A percentile compares a stretch with the other conserved stretches of the same genome.
Evolutionary conservation across 1,140 invertebrate species (phyloP).

Genomic region (Tenebrio molitor): DNA sequence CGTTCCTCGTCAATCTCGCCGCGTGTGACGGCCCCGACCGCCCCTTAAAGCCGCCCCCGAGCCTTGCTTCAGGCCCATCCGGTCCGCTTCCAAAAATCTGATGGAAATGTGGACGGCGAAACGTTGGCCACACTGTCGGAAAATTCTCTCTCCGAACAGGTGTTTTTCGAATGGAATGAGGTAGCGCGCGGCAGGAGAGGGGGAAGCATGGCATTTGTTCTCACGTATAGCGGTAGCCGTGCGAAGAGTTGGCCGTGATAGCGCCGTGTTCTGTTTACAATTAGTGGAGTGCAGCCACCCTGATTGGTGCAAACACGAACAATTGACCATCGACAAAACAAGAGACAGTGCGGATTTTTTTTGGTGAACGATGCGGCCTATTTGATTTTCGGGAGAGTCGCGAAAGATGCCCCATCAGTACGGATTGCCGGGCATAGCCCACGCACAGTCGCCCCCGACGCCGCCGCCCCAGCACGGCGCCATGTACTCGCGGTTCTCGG

Average conservation of each 20-base stretch:
- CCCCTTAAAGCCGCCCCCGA: constrained; percentile 15
- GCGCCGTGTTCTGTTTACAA: constrained; percentile 35
- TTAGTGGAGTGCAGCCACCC: constrained; percentile 1
- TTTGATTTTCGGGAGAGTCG: background rate
- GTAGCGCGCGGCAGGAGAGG: constrained; percentile 56
- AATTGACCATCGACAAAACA: constrained; percentile 10
- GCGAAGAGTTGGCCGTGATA: constrained; percentile 47
- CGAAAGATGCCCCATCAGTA: constrained; percentile 83
- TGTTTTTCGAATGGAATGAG: constrained; percentile 75
- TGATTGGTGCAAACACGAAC: background rate
- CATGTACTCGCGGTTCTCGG: constrained; percentile 70
- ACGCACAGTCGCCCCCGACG: constrained; percentile 83
- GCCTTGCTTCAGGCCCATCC: no score
- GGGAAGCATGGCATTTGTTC: constrained; percentile 61
- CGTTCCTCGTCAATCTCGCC: constrained; percentile 3
- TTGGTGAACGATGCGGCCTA: background rate
- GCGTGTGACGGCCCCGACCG: constrained; percentile 1
- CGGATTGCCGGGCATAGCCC: constrained; percentile 76
- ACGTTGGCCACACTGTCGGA: constrained; percentile 73
- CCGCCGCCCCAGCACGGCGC: constrained; percentile 73
- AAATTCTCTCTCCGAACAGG: constrained; percentile 76
- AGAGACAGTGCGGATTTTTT: background rate
- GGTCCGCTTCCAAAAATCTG: background rate
- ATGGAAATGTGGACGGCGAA: constrained; percentile 4
- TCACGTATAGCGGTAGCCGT: constrained; percentile 59